Percentiles rank a stretch among this genome's conserved stretches.
These are phyloP conservation scores for Rallus crepitans DNA, from an alignment of 2,797 vertebrate species.

Conservation along the genomic window DNA sequence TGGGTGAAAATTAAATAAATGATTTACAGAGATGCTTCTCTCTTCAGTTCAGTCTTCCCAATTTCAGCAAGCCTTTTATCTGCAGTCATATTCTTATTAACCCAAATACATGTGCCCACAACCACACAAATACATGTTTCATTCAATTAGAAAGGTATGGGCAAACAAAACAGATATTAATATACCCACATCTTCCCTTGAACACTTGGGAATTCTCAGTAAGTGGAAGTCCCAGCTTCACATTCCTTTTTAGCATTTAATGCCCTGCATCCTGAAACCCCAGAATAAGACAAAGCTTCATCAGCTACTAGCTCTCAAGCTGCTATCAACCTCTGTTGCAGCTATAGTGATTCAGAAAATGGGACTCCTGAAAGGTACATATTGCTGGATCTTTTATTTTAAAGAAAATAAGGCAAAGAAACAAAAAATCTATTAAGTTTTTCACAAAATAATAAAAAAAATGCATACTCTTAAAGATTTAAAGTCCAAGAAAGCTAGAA, in stretches of 20 bases:
- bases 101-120: not conserved
- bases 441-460: not conserved
- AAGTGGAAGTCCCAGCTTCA: not conserved
- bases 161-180: not conserved
- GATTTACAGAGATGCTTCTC: not conserved
- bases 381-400: not conserved
- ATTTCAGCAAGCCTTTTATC: not conserved
- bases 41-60: not conserved
- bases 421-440: not conserved
- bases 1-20: not conserved
- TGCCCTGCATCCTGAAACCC: not conserved
- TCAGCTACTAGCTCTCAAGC: not conserved
- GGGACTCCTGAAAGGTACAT: not conserved
- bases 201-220: not conserved
- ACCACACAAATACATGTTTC: not conserved
- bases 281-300: not conserved
- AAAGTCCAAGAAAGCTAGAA: not conserved
- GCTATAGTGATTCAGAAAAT: not conserved
- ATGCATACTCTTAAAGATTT: accelerated
- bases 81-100: not conserved
- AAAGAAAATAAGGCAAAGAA: not conserved
- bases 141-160: not conserved
- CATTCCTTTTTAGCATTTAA: not conserved
- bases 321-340: not conserved
- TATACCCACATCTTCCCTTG: not conserved